Base-by-base conservation (phyloP, 1,140 invertebrate species). In the Artemia franciscana region DNA sequence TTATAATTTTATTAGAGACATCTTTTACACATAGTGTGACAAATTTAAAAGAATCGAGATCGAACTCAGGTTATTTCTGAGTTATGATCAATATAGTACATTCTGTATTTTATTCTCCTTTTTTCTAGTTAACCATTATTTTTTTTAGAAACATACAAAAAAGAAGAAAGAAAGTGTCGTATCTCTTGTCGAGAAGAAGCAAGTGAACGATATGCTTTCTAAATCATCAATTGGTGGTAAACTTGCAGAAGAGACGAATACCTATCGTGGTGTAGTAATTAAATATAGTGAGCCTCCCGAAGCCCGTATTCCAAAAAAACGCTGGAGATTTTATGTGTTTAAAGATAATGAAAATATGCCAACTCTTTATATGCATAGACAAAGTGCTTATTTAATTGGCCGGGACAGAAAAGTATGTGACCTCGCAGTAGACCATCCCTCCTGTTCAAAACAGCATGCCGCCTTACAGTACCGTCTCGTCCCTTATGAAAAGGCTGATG, bases 391-490 rank as follows among this genome's bases (percentile, higher is more conserved):
- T 76, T 76, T 99, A 21, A 82, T 99, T 64, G 93, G 95, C 2
- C 77, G 92, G 62, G 93, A 98, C 69, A 79, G 93, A 62, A 88
- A 88, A 71, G 82, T 98, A 9, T 91, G 86, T 0, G 96, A 99
- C 75, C 86, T 99, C 68, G 85, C 92, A 2, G 79, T 97, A 5
- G 95, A 98, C 75, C 96, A 99, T 79, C 96, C 95, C 1, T 96
- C 91, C 4, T 92, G 92, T 73, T 96, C 91, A 3, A 98, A 98
- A 72, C 96, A 99, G 72, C 96, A 99, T 75, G 92, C 96, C 2
- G 95, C 85, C 30, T 74, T 98, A 60, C 96, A 99, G 72, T 99
- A 88, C 75, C 79, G 95, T 60, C 76, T 92, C 5, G 83, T 95
- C 60, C 79, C 86, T 18, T 95, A 84, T 69, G 79, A 82, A 58